Base-by-base conservation (phyloP, 1,140 invertebrate genomes). In the Ooceraea biroi region DNA sequence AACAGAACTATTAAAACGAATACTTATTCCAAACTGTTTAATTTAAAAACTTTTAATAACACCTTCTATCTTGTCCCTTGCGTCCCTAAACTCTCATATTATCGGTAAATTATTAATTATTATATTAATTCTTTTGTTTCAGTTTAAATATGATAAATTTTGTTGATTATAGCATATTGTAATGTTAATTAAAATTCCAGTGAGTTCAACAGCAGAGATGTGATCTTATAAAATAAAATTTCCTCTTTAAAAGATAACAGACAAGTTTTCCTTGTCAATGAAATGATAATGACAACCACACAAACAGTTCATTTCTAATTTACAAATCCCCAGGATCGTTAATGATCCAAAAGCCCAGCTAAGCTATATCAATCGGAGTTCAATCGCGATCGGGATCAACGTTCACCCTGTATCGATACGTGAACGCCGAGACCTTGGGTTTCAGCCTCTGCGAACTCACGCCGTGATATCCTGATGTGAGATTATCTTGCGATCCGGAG, bases 401-500 rank as follows among this genome's bases (percentile, higher is more conserved):
- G 63, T 58, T 55, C 52, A 57, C n/a, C 25, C 30, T 57, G 27
- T 57, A 71, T 58, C 65, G 25, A 71, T 69, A 69, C 30, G 25
- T 30, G 48, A 55, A 78, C 17, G 36, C 7, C 50, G 50, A 58
- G 65, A 27, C 50, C 65, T 80, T 80, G 82, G 25, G 41, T 77
- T 60, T 84, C 60, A 52, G 50, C 48, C 82, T 83, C 63, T 61
- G 60, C 50, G 72, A 83, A 74, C 82, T 77, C 73, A 57, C 27
- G 82, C 71, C 82, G 63, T 46, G 73, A 84, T 84, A 84, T 66
- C 61, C 82, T 63, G 71, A 65, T 78, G 82, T 57, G 89, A 92
- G 91, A 92, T 92, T 91, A 92, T 92, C 88, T 89, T 87, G 86
- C 90, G 89, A 89, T 91, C 72, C 86, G 86, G 85, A 88, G 89